Conservation (phyloP, 1,140 invertebrate genomes). For the Elymnias hypermnestra region DNA sequence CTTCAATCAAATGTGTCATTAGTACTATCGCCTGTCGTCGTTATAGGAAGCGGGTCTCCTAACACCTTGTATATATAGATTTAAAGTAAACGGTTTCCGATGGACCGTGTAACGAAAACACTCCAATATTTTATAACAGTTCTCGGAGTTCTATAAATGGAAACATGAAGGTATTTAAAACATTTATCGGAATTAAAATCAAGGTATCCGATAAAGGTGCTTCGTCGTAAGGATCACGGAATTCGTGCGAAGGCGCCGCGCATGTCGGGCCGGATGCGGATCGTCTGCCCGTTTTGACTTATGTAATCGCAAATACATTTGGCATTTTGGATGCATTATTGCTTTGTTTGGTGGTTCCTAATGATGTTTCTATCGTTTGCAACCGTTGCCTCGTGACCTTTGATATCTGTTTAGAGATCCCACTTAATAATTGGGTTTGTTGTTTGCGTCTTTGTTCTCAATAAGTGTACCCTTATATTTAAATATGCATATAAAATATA, state of each 20-base stretch:
- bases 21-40: no score
- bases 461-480: no score
- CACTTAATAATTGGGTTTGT: no score
- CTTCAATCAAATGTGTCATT: no score
- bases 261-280: neutral
- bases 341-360: neutral
- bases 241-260: constrained; percentile 3
- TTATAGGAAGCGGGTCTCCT: no score
- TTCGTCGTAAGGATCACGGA: constrained; percentile 1
- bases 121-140: neutral
- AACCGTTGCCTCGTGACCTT: no score
- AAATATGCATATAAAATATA: no score
- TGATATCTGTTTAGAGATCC: no score
- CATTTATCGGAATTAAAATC: neutral
- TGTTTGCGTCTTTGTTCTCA: no score
- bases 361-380: neutral
- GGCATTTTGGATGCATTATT: constrained; percentile 1
- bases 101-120: no score
- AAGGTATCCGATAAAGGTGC: neutral
- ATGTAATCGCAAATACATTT: constrained; percentile 1
- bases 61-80: no score
- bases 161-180: neutral
- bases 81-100: no score
- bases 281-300: neutral
- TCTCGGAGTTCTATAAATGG: neutral